Conservation (phyloP, 2,113 vertebrate genomes). For the Campylomormyrus numenius region DNA sequence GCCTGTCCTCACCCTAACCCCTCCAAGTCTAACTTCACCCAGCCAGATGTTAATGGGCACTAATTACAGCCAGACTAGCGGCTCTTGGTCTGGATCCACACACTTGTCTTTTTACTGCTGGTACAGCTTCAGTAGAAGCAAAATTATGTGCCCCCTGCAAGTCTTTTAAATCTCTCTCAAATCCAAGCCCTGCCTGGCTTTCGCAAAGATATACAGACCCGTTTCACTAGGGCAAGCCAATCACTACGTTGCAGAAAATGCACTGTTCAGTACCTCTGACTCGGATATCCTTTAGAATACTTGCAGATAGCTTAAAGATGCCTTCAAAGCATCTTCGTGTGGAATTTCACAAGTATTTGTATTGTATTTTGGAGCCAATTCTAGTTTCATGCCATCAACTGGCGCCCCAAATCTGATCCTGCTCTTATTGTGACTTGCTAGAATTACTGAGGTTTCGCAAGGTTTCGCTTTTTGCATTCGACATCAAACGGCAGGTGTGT, state of each 20-base stretch:
- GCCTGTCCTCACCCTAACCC: neutral
- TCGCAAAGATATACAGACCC: neutral
- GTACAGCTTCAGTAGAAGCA: neutral
- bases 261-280: neutral
- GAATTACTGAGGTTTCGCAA: neutral
- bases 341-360: neutral
- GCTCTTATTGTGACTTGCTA: neutral
- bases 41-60: slow-evolving; percentile 24
- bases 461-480: neutral
- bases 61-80: slow-evolving; percentile 25
- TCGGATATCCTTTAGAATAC: neutral
- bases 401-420: neutral
- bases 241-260: neutral
- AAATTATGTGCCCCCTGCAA: neutral
- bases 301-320: neutral
- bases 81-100: slow-evolving; percentile 20
- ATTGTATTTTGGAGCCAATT: neutral
- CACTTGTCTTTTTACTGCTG: slow-evolving; percentile 10
- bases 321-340: neutral
- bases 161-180: neutral
- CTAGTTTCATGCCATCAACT: neutral
- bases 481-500: neutral
- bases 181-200: neutral
- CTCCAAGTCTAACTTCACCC: neutral
- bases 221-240: neutral